Conservation (phyloP, 2,888 invertebrate genomes). For the Lamproptera curius region DNA sequence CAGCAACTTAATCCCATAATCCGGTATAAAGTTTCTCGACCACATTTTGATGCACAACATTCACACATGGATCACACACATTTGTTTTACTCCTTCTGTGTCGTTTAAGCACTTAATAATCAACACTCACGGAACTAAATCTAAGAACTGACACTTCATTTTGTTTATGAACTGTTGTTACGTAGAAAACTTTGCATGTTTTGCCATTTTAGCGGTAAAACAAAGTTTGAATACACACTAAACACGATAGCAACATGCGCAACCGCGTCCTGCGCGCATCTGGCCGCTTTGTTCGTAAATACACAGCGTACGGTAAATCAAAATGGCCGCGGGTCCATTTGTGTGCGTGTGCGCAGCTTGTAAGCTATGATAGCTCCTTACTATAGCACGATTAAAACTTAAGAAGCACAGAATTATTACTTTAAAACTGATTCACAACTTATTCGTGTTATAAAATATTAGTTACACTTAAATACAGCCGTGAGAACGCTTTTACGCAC, state of each 20-base stretch:
- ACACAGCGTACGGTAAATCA: conserved; percentile 75
- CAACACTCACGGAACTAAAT: conserved; percentile 76
- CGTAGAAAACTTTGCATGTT: conserved; percentile 58
- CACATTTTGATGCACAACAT: conserved; percentile 81
- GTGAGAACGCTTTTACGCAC: conserved; percentile 67
- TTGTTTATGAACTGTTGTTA: conserved; percentile 72
- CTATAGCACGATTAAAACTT: conserved; percentile 27
- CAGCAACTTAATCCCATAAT: conserved; percentile 82
- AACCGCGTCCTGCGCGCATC: conserved; percentile 76
- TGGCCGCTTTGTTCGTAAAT: conserved; percentile 78
- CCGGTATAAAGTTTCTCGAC: conserved; percentile 83
- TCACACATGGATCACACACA: conserved; percentile 78
- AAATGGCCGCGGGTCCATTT: conserved; percentile 65
- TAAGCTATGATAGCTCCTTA: conserved; percentile 37
- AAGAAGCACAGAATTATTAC: conserved; percentile 26
- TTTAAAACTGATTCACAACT: conserved; percentile 15
- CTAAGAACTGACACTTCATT: conserved; percentile 76
- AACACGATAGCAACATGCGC: conserved; percentile 70
- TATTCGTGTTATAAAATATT: conserved; percentile 13
- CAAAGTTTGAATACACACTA: conserved; percentile 57
- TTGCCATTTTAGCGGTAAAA: conserved; percentile 76
- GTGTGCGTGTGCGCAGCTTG: conserved; percentile 69
- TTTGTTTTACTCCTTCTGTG: conserved; percentile 74
- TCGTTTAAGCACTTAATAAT: conserved; percentile 63
- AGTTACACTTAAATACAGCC: conserved; percentile 38